Base-by-base conservation (phyloP, 1,140 invertebrate species). In the Carcinoscorpius rotundicauda region DNA sequence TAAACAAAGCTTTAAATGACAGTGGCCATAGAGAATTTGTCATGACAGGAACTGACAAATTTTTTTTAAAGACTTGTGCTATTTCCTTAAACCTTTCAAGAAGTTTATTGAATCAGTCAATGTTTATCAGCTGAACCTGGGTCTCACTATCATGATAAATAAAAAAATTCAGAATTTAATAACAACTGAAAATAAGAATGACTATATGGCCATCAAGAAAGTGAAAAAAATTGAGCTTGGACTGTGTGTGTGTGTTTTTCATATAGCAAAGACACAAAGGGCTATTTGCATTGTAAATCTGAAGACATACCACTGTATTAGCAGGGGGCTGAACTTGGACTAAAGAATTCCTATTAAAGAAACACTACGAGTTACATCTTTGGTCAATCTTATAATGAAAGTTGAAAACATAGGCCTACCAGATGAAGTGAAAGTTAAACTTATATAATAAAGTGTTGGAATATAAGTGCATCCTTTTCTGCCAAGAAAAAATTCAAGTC, bases 231-330 rank as follows among this genome's bases (percentile, higher is more conserved):
- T 55, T 6, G 53, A 6, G n/a, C 6, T 6, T 6, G n/a, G n/a
- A 6, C 6, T 6, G n/a, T 55, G n/a, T 6, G n/a, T 55, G 53
- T 6, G 6, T 6, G 53, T n/a, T 6, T n/a, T 55, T 55, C 6
- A 55, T 55, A 6, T 55, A 55, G 53, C 53, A 55, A 55, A 55
- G n/a, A n/a, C n/a, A n/a, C n/a, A n/a, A n/a, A n/a, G n/a, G n/a
- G n/a, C n/a, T n/a, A n/a, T n/a, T n/a, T n/a, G n/a, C n/a, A n/a
- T n/a, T n/a, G n/a, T n/a, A n/a, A n/a, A n/a, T n/a, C n/a, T n/a
- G n/a, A n/a, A n/a, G n/a, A n/a, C n/a, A n/a, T n/a, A n/a, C n/a
- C n/a, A n/a, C n/a, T n/a, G n/a, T n/a, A n/a, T n/a, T n/a, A n/a
- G n/a, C n/a, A n/a, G n/a, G n/a, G n/a, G n/a, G n/a, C n/a, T 29